These are phyloP conservation scores for Myrmecophaga tridactyla DNA, from an alignment of 2,113 vertebrate species.

Conservation along the genomic window DNA sequence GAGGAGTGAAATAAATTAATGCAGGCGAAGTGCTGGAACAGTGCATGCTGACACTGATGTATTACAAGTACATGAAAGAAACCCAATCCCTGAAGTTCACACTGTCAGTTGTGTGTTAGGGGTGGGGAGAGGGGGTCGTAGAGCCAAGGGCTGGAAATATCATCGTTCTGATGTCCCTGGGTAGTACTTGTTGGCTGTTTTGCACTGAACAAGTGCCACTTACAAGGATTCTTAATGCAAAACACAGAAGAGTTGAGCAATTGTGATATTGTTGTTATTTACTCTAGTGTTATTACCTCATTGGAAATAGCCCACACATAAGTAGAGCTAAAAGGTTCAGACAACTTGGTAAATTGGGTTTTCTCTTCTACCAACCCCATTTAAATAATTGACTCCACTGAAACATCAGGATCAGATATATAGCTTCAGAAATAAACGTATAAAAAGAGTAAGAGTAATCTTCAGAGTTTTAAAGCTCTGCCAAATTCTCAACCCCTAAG, in stretches of 20 bases:
- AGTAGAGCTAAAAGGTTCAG: background rate
- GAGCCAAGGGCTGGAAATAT: background rate
- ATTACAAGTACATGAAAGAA: background rate
- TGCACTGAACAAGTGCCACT: background rate
- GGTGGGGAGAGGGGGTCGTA: background rate
- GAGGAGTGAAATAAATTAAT: background rate
- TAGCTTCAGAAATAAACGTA: background rate
- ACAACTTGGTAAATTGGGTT: background rate
- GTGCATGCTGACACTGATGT: background rate
- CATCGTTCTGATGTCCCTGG: background rate
- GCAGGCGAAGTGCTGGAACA: background rate
- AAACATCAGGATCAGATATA: background rate
- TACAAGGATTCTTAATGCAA: background rate
- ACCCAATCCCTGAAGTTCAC: background rate
- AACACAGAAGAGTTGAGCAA: background rate
- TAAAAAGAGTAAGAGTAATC: background rate
- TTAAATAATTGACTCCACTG: background rate
- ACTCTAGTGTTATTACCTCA: background rate
- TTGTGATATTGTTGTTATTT: background rate
- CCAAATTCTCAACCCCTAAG: conserved; percentile 40
- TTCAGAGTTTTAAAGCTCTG: background rate
- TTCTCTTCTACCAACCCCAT: background rate
- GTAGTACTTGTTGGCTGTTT: background rate
- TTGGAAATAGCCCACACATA: background rate
- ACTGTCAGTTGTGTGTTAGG: background rate